Base-by-base conservation (phyloP, 2,113 vertebrate species). In the Tylochromis polylepis region DNA sequence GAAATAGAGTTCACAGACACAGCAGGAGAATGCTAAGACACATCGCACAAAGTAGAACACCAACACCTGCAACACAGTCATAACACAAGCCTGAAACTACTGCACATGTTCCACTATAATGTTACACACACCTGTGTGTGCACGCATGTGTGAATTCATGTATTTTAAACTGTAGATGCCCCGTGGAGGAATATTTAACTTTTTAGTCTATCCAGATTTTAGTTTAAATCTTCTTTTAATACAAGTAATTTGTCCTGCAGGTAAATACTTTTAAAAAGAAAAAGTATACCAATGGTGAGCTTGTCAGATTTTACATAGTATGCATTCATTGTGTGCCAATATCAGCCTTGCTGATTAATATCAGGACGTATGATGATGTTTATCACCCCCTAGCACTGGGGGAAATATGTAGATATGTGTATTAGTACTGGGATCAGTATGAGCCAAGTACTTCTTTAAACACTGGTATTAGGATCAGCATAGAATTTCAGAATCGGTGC, bases 21-120 rank as follows among this genome's bases (percentile, higher is more conserved):
- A 99, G 96, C 98, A 99, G 95, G 97, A 94, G 95, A 99, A 99
- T 7, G 98, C 98, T 93, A 99, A 94, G 84, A 98, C 97, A 87
- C 98, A 99, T 89, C 99, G 97, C 62, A 99, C 95, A 95, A 99
- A 99, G 94, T 99, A 99, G 96, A 99, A 99, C 85, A 99, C 97
- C 89, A 99, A 97, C 91, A 99, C 98, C 99, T 99, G 94, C 90
- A 93, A 96, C 72, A 93, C 75, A 93, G 41, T 55, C 56, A 84
- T 10, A 78, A 87, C 53, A 91, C 72, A 83, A 65, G 3, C 5
- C 36, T 88, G 60, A 55, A 79, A 22, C 14, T 53, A 65, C 57
- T 34, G 65, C 38, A 83, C 6, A 78, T 15, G 24, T 56, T 34
- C 24, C 34, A 57, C 15, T 43, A 27, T 24, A 34, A 79, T 24